Evolutionary conservation across 2,797 vertebrate genomes (phyloP).

Genomic region (Gadopsis marmoratus): DNA sequence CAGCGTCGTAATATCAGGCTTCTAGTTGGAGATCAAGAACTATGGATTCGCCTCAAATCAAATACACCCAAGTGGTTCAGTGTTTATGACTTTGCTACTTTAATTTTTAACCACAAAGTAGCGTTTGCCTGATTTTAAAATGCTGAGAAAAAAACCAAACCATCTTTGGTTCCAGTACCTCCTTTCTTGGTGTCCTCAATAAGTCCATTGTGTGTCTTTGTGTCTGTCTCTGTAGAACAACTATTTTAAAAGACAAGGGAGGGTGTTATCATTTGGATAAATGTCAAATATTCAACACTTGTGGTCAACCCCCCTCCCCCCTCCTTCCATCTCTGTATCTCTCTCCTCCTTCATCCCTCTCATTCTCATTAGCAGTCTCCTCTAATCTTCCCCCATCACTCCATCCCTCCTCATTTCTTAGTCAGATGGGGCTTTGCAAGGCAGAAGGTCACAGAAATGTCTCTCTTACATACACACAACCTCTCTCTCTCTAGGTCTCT

Average conservation of each 20-base stretch:
- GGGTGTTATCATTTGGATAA: conserved; percentile 58
- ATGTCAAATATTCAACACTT: conserved; percentile 74
- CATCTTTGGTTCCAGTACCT: neutral
- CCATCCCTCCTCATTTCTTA: conserved; percentile 81
- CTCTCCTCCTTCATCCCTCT: conserved; percentile 50
- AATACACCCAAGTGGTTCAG: conserved; percentile 21
- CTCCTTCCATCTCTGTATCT: conserved; percentile 37
- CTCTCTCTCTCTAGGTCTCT: conserved; percentile 35
- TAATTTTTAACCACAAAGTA: conserved; percentile 17
- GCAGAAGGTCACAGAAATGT: conserved; percentile 84
- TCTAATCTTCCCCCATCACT: conserved; percentile 68
- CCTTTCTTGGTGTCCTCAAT: neutral
- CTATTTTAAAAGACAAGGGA: conserved; percentile 51
- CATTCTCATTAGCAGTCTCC: conserved; percentile 82
- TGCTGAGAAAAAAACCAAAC: neutral
- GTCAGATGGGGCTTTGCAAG: conserved; percentile 79
- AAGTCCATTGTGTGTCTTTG: conserved; percentile 11
- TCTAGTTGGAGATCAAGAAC: conserved; percentile 11
- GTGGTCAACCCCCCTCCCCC: conserved; percentile 43
- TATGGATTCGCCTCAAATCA: conserved; percentile 26
- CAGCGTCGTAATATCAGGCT: conserved; percentile 1
- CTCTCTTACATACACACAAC: conserved; percentile 69
- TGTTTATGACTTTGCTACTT: neutral
- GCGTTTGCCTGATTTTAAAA: neutral
- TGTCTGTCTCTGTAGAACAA: conserved; percentile 15